Base-by-base conservation (phyloP, 2,888 invertebrate genomes). In the Cantharis rufa region DNA sequence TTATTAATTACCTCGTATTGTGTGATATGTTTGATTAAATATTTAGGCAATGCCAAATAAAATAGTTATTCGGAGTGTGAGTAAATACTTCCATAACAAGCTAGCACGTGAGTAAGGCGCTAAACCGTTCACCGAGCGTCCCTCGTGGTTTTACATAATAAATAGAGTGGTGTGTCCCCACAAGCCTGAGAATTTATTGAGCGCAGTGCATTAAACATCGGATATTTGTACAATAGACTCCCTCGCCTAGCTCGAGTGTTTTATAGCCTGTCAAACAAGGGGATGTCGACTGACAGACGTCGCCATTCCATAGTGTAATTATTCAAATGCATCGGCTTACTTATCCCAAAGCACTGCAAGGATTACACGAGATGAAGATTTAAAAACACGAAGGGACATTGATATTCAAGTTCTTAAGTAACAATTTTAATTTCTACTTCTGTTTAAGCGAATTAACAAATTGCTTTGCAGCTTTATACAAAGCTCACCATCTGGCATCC, bases 141-240 rank as follows among this genome's bases (percentile, higher is more conserved):
- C 74, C 77, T 77, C 74, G 74, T 69, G 77, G 77, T 77, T 77
- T 77, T 77, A 75, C 77, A 77, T 77, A 77, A 77, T 77, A 77
- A 77, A 77, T 77, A 68, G 77, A 69, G 74, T 64, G 72, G 75
- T 75, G 61, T 74, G 69, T 75, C 77, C 74, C 78, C 74, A 75
- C 77, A 79, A 77, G 75, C 78, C 69, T 64, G 74, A 75, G 76
- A 78, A 79, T 79, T 79, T 79, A 79, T 81, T 80, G 81, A 79
- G 76, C 80, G 80, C 76, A 79, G 79, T 80, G 80, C 81, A 81
- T 81, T 81, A 81, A 80, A 80, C 80, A 80, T 80, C 73, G 80
- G 79, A 77, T 81, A 81, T 81, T 81, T 81, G 81, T 81, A 81
- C 80, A 81, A 80, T 80, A 81, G 81, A 80, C 80, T 77, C 80